Evolutionary conservation across 2,888 invertebrate species (phyloP), one percentile per base, ranked within the genome.

Genomic region (Rhagium mordax): DNA sequence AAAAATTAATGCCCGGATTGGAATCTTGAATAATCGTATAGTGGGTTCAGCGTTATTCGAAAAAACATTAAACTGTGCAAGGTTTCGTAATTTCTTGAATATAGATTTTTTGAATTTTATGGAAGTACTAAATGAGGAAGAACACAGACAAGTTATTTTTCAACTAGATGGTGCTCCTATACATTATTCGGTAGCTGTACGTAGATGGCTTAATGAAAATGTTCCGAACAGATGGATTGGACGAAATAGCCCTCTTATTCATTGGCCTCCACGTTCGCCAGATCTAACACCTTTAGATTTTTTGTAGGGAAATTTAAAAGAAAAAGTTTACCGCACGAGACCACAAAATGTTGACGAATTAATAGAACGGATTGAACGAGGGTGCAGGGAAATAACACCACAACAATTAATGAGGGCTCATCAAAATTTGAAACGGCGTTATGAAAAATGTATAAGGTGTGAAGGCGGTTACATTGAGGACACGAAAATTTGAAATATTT

Each of bases 361-460:
- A 6, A 47, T 16, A 20, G 21, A 48, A 20, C 47, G 48, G 24
- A 48, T 62, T 13, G 18, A 16, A 33, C 48, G 24, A 62, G 18
- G 48, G 62, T 62, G 48, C 15, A 33, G 62, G 13, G 48, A 62
- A 62, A 62, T 62, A 47, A 62, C 48, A 48, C 62, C 62, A 62
- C 20, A 20, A 29, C 21, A 48, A 62, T 48, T 62, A 33, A 33
- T 33, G 29, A 8, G 29, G 8, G 8, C 29, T 8, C 29, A 8
- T 8, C 6, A 33, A 33, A 33, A 33, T 24, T 8, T 33, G 29
- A 33, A 33, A 33, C 29, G 8, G 29, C 29, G 29, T 33, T 33
- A 33, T 33, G 29, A 33, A 33, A 4, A 7, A 33, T 33, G 3
- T 6, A 27, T 27, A 6, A 27, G 27, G 27, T 27, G 27, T 27